Percentiles rank a stretch among this genome's conserved stretches.
phyloP scores from a whole-genome alignment of 2,797 vertebrate species.

The Erpetoichthys calabaricus region DNA sequence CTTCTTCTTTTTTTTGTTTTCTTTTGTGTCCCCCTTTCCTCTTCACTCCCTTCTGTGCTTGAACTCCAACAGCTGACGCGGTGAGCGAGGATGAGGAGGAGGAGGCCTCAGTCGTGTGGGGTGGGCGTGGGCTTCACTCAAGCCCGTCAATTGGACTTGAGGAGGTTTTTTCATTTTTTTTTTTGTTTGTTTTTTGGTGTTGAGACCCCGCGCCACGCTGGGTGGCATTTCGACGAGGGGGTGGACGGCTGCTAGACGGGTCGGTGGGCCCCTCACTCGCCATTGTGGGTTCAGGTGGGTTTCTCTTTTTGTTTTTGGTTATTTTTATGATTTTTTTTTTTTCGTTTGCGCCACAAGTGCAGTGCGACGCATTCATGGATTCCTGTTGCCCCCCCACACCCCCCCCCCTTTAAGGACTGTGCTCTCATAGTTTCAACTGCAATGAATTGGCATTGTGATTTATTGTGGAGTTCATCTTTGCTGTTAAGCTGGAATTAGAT shows the following conservation, averaged over 20 bases:
- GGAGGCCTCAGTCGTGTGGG: too few relatives aligned
- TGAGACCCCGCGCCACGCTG: too few relatives aligned
- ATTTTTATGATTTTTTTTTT: conserved; percentile 15
- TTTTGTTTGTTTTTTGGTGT: too few relatives aligned
- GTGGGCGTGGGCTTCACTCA: too few relatives aligned
- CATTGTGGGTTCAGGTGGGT: too few relatives aligned
- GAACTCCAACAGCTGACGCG: too few relatives aligned
- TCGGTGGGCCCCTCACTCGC: too few relatives aligned
- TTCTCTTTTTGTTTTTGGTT: conserved; percentile 6
- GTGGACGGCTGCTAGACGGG: too few relatives aligned
- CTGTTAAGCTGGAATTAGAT: neutral
- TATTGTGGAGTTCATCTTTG: neutral
- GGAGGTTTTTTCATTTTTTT: too few relatives aligned
- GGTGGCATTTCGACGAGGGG: too few relatives aligned
- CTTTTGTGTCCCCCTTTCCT: neutral
- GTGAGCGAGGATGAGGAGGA: too few relatives aligned
- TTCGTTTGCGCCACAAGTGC: conserved; percentile 60
- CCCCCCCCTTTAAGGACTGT: conserved; percentile 21
- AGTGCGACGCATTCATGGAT: conserved; percentile 25
- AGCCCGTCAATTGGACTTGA: too few relatives aligned
- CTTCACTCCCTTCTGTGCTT: neutral
- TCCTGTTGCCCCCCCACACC: conserved; percentile 17
- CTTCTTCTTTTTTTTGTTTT: neutral
- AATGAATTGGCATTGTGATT: conserved; percentile 47
- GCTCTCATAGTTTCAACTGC: conserved; percentile 30